These are phyloP conservation scores for Brachypteracias leptosomus DNA, from an alignment of 2,113 vertebrate genomes.

Conservation along the genomic window DNA sequence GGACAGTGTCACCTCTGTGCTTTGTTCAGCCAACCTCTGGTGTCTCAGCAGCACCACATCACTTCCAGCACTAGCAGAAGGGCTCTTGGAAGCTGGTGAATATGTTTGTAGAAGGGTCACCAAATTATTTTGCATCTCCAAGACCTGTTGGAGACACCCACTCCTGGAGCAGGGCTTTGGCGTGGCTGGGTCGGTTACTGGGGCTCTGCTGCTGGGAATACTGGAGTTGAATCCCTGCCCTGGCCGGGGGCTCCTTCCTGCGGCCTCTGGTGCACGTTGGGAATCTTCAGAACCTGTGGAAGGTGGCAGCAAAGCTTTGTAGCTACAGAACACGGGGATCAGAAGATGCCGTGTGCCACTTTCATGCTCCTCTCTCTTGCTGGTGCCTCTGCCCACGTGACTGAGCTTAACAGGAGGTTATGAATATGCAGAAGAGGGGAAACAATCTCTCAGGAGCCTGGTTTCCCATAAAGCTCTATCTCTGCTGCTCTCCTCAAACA, in stretches of 20 bases:
- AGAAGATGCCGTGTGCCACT: not conserved
- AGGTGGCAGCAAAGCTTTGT: not conserved
- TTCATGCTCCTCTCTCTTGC: not conserved
- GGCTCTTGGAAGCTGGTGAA: not conserved
- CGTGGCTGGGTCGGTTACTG: not conserved
- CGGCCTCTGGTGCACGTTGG: fast-evolving
- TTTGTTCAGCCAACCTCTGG: fast-evolving
- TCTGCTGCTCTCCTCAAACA: fast-evolving
- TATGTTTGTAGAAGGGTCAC: not conserved
- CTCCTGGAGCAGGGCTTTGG: not conserved
- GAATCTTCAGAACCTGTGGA: not conserved
- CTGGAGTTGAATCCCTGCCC: not conserved
- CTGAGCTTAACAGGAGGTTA: fast-evolving
- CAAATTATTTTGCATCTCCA: not conserved
- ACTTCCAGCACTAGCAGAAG: not conserved
- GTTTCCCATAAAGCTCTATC: fast-evolving
- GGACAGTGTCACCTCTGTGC: fast-evolving
- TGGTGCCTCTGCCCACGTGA: not conserved
- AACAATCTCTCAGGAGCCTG: not conserved
- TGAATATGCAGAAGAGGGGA: not conserved
- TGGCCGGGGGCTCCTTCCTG: not conserved
- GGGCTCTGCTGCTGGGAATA: not conserved
- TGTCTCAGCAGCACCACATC: not conserved
- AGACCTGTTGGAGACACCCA: not conserved
- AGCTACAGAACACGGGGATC: not conserved